Conservation (phyloP, 2,888 invertebrate genomes). For the Bellardia pandia region DNA sequence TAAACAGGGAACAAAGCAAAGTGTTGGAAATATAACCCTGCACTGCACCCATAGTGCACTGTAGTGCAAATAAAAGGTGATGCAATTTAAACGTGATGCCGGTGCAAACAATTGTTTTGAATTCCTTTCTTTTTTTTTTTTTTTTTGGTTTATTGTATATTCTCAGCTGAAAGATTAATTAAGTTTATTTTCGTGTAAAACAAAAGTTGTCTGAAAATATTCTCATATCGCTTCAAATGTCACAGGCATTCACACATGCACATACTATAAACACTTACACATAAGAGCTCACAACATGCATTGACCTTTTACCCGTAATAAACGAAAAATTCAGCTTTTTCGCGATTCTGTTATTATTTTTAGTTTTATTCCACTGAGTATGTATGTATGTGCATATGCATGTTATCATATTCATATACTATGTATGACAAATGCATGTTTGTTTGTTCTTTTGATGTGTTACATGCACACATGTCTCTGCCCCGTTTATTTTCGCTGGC, state of each 20-base stretch:
- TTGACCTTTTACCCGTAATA: constrained; percentile 55
- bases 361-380: constrained; percentile 13
- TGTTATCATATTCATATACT: not conserved
- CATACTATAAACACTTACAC: not conserved
- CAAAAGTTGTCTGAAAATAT: constrained; percentile 14
- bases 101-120: constrained; percentile 26
- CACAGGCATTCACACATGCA: not conserved
- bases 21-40: too few species aligned
- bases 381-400: not conserved
- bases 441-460: not conserved
- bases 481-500: not conserved
- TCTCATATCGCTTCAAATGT: constrained; percentile 27
- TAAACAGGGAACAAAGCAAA: too few species aligned
- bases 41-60: not conserved
- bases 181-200: constrained; percentile 36
- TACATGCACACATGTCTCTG: not conserved
- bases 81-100: constrained; percentile 18
- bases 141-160: not conserved
- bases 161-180: constrained; percentile 37
- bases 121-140: not conserved
- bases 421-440: not conserved
- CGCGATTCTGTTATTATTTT: constrained; percentile 41
- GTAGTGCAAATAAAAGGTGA: not conserved
- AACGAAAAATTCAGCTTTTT: constrained; percentile 61
- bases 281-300: constrained; percentile 10